Evolutionary conservation across 2,888 invertebrate genomes (phyloP), one percentile per base, ranked within the genome.

Genomic region (Malacosoma neustria): DNA sequence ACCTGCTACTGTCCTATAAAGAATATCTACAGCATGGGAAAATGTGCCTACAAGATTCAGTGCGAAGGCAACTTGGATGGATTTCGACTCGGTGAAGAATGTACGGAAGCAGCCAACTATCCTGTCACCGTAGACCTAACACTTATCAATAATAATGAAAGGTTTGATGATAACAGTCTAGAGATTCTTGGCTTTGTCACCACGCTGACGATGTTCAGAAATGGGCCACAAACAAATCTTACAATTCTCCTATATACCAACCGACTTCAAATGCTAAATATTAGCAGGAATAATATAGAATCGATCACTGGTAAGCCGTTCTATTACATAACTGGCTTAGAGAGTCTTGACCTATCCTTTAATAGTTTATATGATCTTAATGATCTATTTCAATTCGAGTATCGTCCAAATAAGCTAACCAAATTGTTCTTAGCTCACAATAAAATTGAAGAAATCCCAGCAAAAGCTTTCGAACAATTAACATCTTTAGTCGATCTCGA

Each of bases 401-500:
- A 35, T 0, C 46, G 54, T n/a, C 66, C 70, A 0, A 74, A 64
- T 34, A 71, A 54, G 43, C 48, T 85, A 1, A 60, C 34, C 29
- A 63, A 45, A 14, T 40, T 85, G 1, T 57, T 56, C 1, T 48
- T 84, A 1, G 61, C 75, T 0, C 41, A 61, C 32, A 85, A 85
- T 35, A 41, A 14, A 2, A 64, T 85, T 3, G 43, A 50, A 15
- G 51, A 64, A 13, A 48, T 85, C 29, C 53, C 68, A 3, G 57
- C 46, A 4, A 53, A 61, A 29, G 61, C 66, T 4, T 79, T 84
- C 29, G 54, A 47, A 29, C 68, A 76, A 22, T 54, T 82, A 0
- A 50, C 59, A 0, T 68, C 62, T 3, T 45, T 84, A 5, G 42
- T 49, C 2, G 76, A 77, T 45, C 61, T 84, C 0, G 80, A 84